These are phyloP conservation scores for Centropristis striata DNA, from an alignment of 2,113 vertebrate species.

Conservation along the genomic window DNA sequence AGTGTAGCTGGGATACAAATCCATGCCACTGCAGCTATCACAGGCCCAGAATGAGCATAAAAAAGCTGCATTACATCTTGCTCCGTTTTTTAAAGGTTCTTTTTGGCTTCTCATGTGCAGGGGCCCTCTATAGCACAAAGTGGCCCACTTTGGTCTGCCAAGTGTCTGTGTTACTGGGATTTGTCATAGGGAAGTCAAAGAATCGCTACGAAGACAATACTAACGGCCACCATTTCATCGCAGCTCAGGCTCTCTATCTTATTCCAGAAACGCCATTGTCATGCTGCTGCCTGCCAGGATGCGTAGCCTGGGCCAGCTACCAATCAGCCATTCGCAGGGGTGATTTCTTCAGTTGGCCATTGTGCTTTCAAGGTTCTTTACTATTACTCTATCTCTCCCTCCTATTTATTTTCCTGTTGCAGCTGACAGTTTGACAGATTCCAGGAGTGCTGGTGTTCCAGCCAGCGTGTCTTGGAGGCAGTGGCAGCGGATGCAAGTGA, in stretches of 20 bases:
- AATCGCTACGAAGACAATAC: conserved; percentile 80
- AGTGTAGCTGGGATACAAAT: conserved; percentile 89
- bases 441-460: conserved; percentile 67
- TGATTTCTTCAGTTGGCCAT: conserved; percentile 62
- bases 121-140: conserved; percentile 66
- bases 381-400: conserved; percentile 45
- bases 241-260: conserved; percentile 73
- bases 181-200: conserved; percentile 83
- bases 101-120: conserved; percentile 76
- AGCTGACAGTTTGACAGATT: conserved; percentile 63
- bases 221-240: conserved; percentile 71
- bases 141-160: conserved; percentile 80
- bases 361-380: conserved; percentile 64
- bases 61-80: conserved; percentile 85
- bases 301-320: conserved; percentile 47
- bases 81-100: conserved; percentile 80
- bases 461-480: conserved; percentile 62
- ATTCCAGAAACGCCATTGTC: conserved; percentile 77
- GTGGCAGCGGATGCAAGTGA: conserved; percentile 66
- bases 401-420: conserved; percentile 50
- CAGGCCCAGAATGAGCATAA: conserved; percentile 84
- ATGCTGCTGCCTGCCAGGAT: conserved; percentile 61
- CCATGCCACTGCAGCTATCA: conserved; percentile 85
- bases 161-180: conserved; percentile 81
- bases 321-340: conserved; percentile 68